phyloP scores from a whole-genome alignment of 2,113 vertebrate genomes.

The Vulpes vulpes region DNA sequence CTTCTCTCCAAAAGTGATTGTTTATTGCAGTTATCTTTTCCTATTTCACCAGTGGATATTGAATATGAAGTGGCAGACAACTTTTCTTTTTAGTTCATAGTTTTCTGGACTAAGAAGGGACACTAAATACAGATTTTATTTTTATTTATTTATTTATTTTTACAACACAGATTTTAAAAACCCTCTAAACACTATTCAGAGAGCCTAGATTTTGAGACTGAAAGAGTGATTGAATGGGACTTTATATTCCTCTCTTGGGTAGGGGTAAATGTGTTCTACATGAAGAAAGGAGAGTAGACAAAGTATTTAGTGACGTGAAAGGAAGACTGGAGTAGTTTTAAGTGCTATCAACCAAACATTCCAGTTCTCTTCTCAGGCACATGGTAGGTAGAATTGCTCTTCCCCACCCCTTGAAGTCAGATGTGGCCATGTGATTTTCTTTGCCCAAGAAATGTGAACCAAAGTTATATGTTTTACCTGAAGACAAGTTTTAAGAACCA shows the following conservation, averaged over 20 bases:
- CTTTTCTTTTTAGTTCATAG: neutral
- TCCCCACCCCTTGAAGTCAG: neutral
- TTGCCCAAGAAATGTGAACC: slow-evolving; percentile 19
- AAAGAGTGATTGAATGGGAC: neutral
- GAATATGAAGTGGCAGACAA: neutral
- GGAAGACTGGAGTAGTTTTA: neutral
- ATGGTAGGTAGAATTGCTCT: neutral
- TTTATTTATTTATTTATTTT: too few relatives aligned
- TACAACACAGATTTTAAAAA: neutral
- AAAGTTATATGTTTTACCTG: neutral
- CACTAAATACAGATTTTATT: neutral
- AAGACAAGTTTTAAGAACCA: slow-evolving; percentile 16
- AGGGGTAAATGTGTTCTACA: neutral
- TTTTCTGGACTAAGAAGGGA: neutral
- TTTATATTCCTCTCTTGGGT: neutral
- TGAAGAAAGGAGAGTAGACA: neutral
- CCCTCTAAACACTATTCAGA: neutral
- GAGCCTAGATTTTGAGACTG: neutral
- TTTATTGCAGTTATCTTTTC: neutral
- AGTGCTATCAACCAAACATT: neutral
- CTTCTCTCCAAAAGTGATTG: neutral
- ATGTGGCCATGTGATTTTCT: neutral
- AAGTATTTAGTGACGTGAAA: slow-evolving; percentile 16
- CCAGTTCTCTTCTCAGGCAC: neutral
- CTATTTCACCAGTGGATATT: neutral